A percentile compares a stretch with the other conserved stretches of the same genome.
Conservation (phyloP, 2,888 invertebrate genomes). For the Sycophila texana region DNA sequence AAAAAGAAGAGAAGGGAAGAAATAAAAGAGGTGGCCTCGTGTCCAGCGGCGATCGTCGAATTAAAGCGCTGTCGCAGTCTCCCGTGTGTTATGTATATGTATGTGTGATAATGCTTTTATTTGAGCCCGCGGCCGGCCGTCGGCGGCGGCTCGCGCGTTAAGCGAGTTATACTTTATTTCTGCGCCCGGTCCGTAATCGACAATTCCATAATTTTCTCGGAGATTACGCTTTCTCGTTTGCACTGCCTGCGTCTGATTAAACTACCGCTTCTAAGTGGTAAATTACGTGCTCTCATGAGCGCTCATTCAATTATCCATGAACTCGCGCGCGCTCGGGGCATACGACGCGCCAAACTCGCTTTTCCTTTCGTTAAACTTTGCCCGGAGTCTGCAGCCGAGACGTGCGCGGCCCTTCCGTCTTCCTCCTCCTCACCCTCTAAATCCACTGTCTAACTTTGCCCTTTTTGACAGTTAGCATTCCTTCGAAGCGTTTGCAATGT, state of each 20-base stretch:
- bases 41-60: constrained; percentile 41
- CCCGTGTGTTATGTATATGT: neutral
- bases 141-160: constrained; percentile 49
- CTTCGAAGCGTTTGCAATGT: neutral
- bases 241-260: constrained; percentile 55
- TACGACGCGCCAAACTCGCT: neutral
- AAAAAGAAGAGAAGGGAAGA: no score
- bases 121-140: constrained; percentile 58
- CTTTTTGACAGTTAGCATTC: neutral
- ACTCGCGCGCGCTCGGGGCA: constrained; percentile 17
- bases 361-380: neutral
- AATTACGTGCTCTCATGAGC: constrained; percentile 56
- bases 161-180: constrained; percentile 45
- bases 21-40: constrained; percentile 44
- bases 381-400: neutral
- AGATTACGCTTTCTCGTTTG: constrained; percentile 58
- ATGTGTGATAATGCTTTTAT: neutral
- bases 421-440: no score
- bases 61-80: constrained; percentile 13
- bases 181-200: constrained; percentile 31
- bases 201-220: constrained; percentile 52
- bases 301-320: constrained; percentile 55
- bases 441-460: no score
- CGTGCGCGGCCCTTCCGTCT: no score
- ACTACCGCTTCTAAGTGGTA: constrained; percentile 54